These are phyloP conservation scores for Lytechinus pictus DNA, from an alignment of 35 echinoderm and acorn worm species.

Conservation along the genomic window DNA sequence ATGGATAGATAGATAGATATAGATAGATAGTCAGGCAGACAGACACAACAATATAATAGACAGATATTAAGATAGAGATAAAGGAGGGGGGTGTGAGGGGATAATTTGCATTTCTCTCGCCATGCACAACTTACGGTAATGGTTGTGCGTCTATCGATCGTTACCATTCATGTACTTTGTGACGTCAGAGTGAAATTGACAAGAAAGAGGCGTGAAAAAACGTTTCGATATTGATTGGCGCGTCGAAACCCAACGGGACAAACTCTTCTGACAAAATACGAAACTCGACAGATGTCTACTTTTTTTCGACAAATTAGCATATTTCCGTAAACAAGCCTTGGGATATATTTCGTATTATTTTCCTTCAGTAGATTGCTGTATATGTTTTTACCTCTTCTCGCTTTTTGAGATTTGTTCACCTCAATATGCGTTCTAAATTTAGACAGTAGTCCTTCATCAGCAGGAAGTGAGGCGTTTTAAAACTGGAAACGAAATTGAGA, in stretches of 20 bases:
- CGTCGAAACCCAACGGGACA: background rate
- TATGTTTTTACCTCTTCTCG: background rate
- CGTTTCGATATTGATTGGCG: background rate
- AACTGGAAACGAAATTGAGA: background rate
- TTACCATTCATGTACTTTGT: background rate
- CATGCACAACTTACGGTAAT: background rate
- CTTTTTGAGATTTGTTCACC: background rate
- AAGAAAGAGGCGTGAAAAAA: background rate
- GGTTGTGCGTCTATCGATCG: background rate
- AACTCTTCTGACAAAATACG: background rate
- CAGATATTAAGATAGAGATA: background rate
- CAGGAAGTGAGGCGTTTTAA: background rate
- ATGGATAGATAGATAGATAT: too few relatives aligned
- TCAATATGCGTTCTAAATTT: background rate
- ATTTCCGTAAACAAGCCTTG: constrained; percentile 18
- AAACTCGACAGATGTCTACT: background rate
- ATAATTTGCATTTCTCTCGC: background rate
- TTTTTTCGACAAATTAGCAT: background rate
- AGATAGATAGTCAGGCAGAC: background rate
- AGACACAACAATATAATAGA: background rate
- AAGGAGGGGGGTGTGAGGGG: background rate
- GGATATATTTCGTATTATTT: background rate
- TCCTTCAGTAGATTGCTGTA: background rate
- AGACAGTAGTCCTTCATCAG: background rate
- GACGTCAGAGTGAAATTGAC: background rate